phyloP scores from a whole-genome alignment of 2,888 invertebrate genomes.

The Yponomeuta sedellus region DNA sequence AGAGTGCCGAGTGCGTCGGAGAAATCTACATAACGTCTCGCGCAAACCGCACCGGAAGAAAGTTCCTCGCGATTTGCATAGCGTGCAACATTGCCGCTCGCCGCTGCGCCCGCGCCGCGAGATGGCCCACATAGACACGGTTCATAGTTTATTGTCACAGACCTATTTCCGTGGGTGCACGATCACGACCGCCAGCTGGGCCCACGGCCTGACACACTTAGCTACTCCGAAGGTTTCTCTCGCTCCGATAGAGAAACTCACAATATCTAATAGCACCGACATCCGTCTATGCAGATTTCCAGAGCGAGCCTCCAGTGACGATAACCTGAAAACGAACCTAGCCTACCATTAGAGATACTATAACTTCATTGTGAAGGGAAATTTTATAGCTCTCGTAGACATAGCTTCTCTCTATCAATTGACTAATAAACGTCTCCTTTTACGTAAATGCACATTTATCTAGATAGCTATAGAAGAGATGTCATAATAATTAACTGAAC shows the following conservation, averaged over 20 bases:
- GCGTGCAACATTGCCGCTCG: slow-evolving; percentile 32
- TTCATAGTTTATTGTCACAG: slow-evolving; percentile 64
- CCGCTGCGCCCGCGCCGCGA: slow-evolving; percentile 25
- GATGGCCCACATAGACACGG: slow-evolving; percentile 70
- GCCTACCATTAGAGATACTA: slow-evolving; percentile 11
- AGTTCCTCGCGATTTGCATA: slow-evolving; percentile 71
- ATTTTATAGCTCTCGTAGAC: slow-evolving; percentile 1
- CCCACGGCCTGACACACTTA: slow-evolving; percentile 61
- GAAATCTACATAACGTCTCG: slow-evolving; percentile 59
- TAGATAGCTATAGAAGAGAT: background rate
- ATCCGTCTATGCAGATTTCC: slow-evolving; percentile 75
- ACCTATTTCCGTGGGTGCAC: slow-evolving; percentile 71
- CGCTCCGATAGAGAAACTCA: slow-evolving; percentile 65
- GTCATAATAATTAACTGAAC: slow-evolving; percentile 11
- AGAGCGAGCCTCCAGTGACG: slow-evolving; percentile 62
- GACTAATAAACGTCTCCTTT: background rate
- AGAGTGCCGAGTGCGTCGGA: slow-evolving; percentile 35
- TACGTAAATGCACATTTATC: background rate
- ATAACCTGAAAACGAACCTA: slow-evolving; percentile 58
- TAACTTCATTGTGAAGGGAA: slow-evolving; percentile 7
- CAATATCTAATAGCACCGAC: slow-evolving; percentile 69
- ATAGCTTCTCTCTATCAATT: background rate
- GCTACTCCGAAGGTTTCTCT: slow-evolving; percentile 67
- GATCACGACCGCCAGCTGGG: slow-evolving; percentile 43
- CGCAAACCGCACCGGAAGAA: slow-evolving; percentile 53